phyloP scores from a whole-genome alignment of 2,113 vertebrate species.

The Phrynocephalus versicolor region DNA sequence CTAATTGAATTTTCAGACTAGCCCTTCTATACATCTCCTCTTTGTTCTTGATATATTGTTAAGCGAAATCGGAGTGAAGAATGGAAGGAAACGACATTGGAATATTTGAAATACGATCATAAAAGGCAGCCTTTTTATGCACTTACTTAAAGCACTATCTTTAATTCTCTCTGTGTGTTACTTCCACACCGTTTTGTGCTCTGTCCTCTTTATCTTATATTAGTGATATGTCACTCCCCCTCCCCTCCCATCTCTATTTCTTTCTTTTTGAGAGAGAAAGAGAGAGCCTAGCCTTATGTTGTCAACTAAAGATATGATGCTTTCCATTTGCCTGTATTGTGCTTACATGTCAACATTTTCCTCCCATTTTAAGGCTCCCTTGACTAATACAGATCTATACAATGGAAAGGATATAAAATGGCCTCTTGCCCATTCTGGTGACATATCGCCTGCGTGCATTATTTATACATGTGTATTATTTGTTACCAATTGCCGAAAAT shows the following conservation, averaged over 20 bases:
- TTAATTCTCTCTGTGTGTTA: conserved; percentile 72
- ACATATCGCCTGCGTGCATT: conserved; percentile 42
- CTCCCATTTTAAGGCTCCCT: conserved; percentile 11
- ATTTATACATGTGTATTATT: conserved; percentile 48
- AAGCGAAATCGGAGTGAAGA: conserved; percentile 67
- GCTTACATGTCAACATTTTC: conserved; percentile 25
- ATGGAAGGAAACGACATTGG: conserved; percentile 71
- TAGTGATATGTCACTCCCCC: conserved; percentile 47
- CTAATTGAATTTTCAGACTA: conserved; percentile 81
- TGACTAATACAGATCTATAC: conserved; percentile 1
- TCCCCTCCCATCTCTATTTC: conserved; percentile 18
- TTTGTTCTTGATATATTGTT: conserved; percentile 75
- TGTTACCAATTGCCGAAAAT: conserved; percentile 40
- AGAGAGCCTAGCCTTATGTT: conserved; percentile 45
- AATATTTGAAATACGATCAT: conserved; percentile 73
- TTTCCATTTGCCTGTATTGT: conserved; percentile 15
- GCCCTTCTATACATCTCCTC: conserved; percentile 69
- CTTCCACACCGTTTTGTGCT: conserved; percentile 64
- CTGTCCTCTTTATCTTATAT: conserved; percentile 70
- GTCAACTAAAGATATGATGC: background rate
- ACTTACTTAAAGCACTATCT: conserved; percentile 78
- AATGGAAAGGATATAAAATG: conserved; percentile 49
- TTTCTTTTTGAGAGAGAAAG: conserved; percentile 45
- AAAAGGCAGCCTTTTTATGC: conserved; percentile 72
- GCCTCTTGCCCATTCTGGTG: conserved; percentile 45